Conservation (phyloP, 2,113 vertebrate species). For the Anolis carolinensis region DNA sequence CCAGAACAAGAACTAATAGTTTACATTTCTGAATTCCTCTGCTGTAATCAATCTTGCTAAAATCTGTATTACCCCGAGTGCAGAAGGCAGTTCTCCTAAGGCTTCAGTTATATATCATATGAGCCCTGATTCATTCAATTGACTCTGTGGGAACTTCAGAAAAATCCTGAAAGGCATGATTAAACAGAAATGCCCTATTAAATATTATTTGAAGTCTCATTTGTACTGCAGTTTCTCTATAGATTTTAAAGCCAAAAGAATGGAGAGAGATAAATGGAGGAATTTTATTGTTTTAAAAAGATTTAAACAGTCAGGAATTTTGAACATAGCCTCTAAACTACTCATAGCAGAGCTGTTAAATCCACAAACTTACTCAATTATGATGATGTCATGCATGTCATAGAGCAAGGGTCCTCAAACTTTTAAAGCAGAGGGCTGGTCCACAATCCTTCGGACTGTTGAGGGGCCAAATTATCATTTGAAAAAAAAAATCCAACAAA, state of each 20-base stretch:
- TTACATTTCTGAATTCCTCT: constrained; percentile 16
- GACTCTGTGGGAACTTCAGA: neutral
- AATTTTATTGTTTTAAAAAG: constrained; percentile 5
- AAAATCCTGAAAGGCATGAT: neutral
- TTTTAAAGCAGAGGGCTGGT: too few species aligned
- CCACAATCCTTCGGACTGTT: too few species aligned
- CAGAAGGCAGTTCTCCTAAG: neutral
- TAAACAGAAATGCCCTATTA: constrained; percentile 12
- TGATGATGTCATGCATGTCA: neutral
- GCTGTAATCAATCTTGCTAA: constrained; percentile 36
- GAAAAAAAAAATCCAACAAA: too few species aligned
- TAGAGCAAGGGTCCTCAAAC: too few species aligned
- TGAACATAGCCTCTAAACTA: neutral
- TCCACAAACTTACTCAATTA: neutral
- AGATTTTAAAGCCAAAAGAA: neutral
- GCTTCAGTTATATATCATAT: constrained; percentile 11
- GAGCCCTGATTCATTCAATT: neutral
- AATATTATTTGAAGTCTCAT: neutral
- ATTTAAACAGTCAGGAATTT: neutral
- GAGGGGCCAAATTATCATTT: too few species aligned
- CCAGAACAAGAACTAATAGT: constrained; percentile 9
- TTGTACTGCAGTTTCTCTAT: neutral
- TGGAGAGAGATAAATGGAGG: neutral
- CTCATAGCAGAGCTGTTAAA: neutral
- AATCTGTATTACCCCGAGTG: neutral